A percentile compares a stretch with the other conserved stretches of the same genome.
phyloP scores from a whole-genome alignment of 2,888 invertebrate genomes.

The Macroteleia sp. region DNA sequence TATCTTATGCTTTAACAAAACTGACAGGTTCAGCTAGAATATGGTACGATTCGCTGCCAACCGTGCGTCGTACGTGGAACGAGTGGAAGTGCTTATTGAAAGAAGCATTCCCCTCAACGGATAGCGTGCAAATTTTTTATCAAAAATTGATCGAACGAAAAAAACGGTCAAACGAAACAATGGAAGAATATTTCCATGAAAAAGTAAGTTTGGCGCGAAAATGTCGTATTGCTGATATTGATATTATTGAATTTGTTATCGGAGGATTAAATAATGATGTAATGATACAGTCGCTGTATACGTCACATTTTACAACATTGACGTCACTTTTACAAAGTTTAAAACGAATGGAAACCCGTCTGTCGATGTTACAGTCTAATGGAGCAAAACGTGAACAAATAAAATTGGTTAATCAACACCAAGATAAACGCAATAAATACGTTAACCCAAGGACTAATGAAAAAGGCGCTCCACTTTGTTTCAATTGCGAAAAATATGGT shows the following conservation, averaged over 20 bases:
- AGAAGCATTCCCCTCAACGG: background rate
- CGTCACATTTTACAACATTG: background rate
- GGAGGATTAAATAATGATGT: constrained; percentile 6
- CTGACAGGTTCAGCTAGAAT: constrained; percentile 17
- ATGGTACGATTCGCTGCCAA: constrained; percentile 26
- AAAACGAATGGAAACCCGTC: constrained; percentile 1
- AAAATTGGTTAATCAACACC: background rate
- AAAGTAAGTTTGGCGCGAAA: constrained; percentile 26
- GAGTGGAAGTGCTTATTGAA: constrained; percentile 8
- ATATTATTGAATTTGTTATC: constrained; percentile 30
- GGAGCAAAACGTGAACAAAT: background rate
- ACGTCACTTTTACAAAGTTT: constrained; percentile 5
- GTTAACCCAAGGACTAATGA: constrained; percentile 16
- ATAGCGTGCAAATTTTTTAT: constrained; percentile 15
- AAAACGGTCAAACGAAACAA: constrained; percentile 5
- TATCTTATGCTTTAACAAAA: constrained; percentile 15
- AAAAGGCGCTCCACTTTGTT: constrained; percentile 22
- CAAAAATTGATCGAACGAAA: constrained; percentile 18
- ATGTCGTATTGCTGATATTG: background rate
- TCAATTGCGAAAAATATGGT: constrained; percentile 23
- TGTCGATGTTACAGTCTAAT: background rate
- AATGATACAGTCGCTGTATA: constrained; percentile 20
- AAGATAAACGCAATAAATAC: too few relatives aligned
- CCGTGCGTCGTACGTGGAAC: background rate
- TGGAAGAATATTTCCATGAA: constrained; percentile 32